Evolutionary conservation across 2,888 invertebrate species (phyloP), one percentile per base, ranked within the genome.

Genomic region (Fragum sueziense): DNA sequence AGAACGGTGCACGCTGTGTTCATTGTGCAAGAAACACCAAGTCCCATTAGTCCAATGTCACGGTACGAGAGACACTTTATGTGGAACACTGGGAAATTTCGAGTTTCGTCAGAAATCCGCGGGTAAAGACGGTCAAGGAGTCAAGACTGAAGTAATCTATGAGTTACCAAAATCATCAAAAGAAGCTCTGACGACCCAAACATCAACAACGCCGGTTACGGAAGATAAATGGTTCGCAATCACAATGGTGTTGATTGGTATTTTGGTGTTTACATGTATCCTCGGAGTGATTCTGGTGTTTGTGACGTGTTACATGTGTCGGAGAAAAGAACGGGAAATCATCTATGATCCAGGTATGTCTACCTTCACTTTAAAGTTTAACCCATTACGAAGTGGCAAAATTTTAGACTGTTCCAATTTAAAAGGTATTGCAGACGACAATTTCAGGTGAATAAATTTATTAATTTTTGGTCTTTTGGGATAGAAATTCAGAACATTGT

Each of bases 171-270:
- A 22, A 34, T 4, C 22, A 17, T 34, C n/a, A 27, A 11, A n/a
- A 2, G 57, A 34, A n/a, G 6, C 2, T 4, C 22, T 20, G 25
- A 65, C 47, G 4, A 54, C 71, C 14, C 61, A 73, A 68, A 79
- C 77, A 31, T 25, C 77, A 31, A 71, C 82, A 11, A 74, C 79
- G 3, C 47, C 74, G 31, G 37, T 72, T 0, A 31, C 27, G 17
- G 83, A 73, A 17, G 80, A 79, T 37, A 75, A 75, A 31, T 84
- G 83, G 83, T 84, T 80, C 47, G 76, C 78, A 1, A 76, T 84
- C n/a, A 84, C 83, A 33, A 80, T 84, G 76, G 83, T 84, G 20
- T 47, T 84, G 34, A 75, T 78, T 9, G 80, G 78, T 1, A 71
- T 84, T 33, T 71, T 84, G 31, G 83, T 80, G 2, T 25, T 84